Conservation (phyloP, 2,113 vertebrate species). For the Pygoscelis antarcticus region DNA sequence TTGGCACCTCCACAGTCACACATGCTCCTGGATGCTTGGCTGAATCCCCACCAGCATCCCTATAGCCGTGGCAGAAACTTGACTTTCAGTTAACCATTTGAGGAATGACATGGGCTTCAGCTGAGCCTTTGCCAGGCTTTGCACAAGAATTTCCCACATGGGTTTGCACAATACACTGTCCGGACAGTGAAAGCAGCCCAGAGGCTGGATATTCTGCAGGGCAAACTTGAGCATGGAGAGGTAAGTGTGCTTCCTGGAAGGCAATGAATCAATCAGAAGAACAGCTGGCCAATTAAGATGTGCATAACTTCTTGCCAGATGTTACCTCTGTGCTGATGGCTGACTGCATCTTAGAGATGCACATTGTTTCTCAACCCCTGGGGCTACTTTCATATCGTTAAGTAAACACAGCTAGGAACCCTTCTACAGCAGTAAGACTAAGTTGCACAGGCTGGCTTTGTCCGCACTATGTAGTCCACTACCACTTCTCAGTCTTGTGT, state of each 20-base stretch:
- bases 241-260: conserved; percentile 1
- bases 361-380: conserved; percentile 52
- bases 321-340: conserved; percentile 57
- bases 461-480: neutral
- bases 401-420: conserved; percentile 30
- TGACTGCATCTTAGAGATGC: conserved; percentile 61
- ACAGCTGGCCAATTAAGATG: conserved; percentile 58
- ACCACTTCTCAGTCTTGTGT: neutral
- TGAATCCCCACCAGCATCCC: neutral
- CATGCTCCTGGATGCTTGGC: neutral
- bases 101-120: neutral
- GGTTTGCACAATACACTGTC: neutral
- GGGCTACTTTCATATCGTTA: neutral
- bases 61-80: neutral
- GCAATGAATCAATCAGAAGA: conserved; percentile 61
- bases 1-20: rapidly evolving
- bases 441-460: neutral
- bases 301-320: conserved; percentile 58
- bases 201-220: neutral
- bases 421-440: neutral
- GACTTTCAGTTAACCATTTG: neutral
- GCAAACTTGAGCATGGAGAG: neutral
- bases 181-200: neutral
- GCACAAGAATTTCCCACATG: neutral
- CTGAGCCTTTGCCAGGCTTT: neutral